These are phyloP conservation scores for Lasioglossum marginatum DNA, from an alignment of 2,888 invertebrate species.

Conservation along the genomic window DNA sequence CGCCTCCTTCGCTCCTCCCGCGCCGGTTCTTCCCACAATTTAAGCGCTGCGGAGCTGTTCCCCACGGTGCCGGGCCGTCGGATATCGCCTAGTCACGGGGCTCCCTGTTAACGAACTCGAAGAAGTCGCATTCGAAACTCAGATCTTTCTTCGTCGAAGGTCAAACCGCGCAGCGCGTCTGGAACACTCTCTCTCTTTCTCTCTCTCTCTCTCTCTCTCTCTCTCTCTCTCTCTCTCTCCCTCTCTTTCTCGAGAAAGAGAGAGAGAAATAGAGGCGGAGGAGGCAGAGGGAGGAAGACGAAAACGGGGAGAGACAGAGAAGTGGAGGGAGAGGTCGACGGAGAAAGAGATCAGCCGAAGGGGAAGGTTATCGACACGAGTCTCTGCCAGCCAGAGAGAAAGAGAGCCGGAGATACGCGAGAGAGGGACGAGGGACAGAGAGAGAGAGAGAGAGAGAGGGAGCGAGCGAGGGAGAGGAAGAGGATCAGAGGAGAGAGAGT, in stretches of 20 bases:
- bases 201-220: too few relatives aligned
- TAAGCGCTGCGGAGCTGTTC: conserved; percentile 28
- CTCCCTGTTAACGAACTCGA: conserved; percentile 69
- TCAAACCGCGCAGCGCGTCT: conserved; percentile 49
- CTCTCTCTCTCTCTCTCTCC: too few relatives aligned
- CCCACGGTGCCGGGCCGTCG: conserved; percentile 32
- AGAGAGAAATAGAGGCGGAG: neutral
- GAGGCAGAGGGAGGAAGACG: conserved; percentile 8
- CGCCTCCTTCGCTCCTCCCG: neutral
- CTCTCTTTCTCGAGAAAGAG: too few relatives aligned
- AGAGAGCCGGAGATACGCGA: conserved; percentile 27
- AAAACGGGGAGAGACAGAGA: conserved; percentile 9
- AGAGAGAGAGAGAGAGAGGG: neutral
- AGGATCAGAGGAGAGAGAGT: conserved; percentile 39
- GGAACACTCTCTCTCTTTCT: too few relatives aligned
- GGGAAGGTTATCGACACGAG: conserved; percentile 67
- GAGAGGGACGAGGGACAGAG: neutral
- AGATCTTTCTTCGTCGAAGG: conserved; percentile 65
- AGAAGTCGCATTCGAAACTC: conserved; percentile 61
- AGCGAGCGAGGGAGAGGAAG: neutral
- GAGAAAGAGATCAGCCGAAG: conserved; percentile 30
- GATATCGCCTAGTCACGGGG: conserved; percentile 66
- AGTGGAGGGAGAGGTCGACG: conserved; percentile 18
- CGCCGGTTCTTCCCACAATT: conserved; percentile 42
- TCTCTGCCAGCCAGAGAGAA: conserved; percentile 24